These are phyloP conservation scores for Drosophila seguyi DNA, from an alignment of 1,140 invertebrate species.

Conservation along the genomic window DNA sequence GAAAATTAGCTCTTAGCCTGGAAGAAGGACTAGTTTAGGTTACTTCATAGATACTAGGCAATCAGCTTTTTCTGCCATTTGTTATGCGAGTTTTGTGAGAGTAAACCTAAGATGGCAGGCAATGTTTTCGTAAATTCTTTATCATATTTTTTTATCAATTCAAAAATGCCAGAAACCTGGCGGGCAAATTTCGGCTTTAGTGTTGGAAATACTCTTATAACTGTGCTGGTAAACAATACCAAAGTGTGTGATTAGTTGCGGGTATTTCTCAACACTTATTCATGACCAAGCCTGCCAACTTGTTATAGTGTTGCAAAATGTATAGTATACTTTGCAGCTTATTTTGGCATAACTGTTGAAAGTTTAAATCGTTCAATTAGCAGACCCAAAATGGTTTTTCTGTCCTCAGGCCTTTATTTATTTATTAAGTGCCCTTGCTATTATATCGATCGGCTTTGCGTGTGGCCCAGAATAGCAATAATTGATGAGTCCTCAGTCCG, in stretches of 20 bases:
- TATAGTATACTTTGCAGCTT: slow-evolving; percentile 10
- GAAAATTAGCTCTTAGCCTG: neutral
- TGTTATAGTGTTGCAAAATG: neutral
- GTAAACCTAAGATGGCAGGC: neutral
- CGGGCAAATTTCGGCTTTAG: neutral
- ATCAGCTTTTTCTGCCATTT: neutral
- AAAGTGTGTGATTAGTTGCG: neutral
- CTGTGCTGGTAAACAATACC: neutral
- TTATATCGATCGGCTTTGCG: slow-evolving; percentile 8
- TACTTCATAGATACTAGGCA: neutral
- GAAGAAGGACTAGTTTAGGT: neutral
- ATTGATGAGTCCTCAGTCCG: slow-evolving; percentile 13
- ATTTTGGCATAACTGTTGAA: neutral
- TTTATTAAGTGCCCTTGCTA: neutral
- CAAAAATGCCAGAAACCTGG: neutral
- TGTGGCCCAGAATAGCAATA: slow-evolving; percentile 8
- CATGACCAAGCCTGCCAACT: neutral
- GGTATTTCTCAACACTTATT: neutral
- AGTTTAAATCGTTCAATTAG: neutral
- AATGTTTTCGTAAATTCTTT: neutral
- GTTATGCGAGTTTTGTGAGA: neutral
- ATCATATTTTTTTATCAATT: neutral
- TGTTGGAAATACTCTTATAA: neutral
- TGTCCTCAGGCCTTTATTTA: neutral
- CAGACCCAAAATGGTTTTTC: neutral